phyloP scores from a whole-genome alignment of 2,888 invertebrate species.

The Ptychoptera albimana region DNA sequence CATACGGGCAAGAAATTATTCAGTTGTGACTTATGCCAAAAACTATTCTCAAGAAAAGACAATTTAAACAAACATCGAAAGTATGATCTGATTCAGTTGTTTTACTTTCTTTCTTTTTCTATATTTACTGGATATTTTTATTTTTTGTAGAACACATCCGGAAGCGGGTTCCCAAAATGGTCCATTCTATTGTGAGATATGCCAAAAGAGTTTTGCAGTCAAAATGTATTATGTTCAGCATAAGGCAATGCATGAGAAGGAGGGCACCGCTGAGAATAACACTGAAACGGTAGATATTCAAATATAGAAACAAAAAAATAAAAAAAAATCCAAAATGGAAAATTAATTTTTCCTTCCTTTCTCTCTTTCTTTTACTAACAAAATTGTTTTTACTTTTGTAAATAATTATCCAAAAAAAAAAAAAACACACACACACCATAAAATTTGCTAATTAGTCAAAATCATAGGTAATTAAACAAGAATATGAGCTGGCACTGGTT shows the following conservation, averaged over 20 bases:
- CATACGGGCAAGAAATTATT: slow-evolving; percentile 53
- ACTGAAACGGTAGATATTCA: neutral
- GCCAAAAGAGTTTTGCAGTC: slow-evolving; percentile 47
- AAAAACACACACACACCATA: too few species aligned
- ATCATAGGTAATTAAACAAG: too few species aligned
- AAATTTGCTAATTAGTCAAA: too few species aligned
- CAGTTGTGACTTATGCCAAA: slow-evolving; percentile 42
- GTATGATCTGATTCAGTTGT: slow-evolving; percentile 13
- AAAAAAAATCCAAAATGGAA: too few species aligned
- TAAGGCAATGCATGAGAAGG: slow-evolving; percentile 34
- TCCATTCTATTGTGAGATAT: slow-evolving; percentile 36
- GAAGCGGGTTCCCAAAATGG: slow-evolving; percentile 7
- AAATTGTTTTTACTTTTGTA: too few species aligned
- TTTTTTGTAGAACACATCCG: slow-evolving; percentile 21
- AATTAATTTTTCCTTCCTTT: too few species aligned
- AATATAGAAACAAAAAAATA: too few species aligned
- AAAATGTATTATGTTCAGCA: slow-evolving; percentile 51
- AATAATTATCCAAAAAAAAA: too few species aligned
- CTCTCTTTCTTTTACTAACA: too few species aligned
- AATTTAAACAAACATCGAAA: slow-evolving; percentile 30
- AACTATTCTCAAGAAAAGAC: slow-evolving; percentile 34
- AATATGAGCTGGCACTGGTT: too few species aligned
- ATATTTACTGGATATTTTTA: neutral
- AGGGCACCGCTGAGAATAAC: slow-evolving; percentile 11
- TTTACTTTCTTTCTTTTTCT: neutral